Percentiles rank a stretch among this genome's conserved stretches.
These are phyloP conservation scores for Zonitis immaculata DNA, from an alignment of 2,888 invertebrate species.

Conservation along the genomic window DNA sequence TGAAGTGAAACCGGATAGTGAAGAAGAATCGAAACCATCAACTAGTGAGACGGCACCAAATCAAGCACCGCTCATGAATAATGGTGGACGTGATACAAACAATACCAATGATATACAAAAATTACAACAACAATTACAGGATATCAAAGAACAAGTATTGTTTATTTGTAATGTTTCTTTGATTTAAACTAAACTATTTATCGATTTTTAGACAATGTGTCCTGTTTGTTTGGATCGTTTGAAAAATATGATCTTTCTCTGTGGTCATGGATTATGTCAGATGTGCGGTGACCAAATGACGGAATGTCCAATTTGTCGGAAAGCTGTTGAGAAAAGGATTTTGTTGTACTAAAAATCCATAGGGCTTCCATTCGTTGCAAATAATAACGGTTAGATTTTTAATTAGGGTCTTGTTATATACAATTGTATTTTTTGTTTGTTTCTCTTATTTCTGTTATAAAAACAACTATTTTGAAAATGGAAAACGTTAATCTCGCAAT, in stretches of 20 bases:
- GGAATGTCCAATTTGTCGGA: constrained; percentile 96
- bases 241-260: constrained; percentile 98
- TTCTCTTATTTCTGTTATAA: too few relatives aligned
- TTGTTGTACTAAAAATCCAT: constrained; percentile 67
- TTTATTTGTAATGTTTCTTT: too few relatives aligned
- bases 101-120: constrained; percentile 80
- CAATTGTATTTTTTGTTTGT: too few relatives aligned
- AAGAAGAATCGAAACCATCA: constrained; percentile 47
- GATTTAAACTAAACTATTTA: too few relatives aligned
- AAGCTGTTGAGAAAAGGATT: constrained; percentile 93
- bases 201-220: constrained; percentile 93
- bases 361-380: background rate
- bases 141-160: constrained; percentile 91
- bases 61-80: constrained; percentile 57
- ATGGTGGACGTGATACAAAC: constrained; percentile 63
- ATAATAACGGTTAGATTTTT: too few relatives aligned
- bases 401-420: too few relatives aligned
- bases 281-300: constrained; percentile 98
- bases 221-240: constrained; percentile 96
- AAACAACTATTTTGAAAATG: too few relatives aligned
- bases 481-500: too few relatives aligned
- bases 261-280: constrained; percentile 97
- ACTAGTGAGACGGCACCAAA: constrained; percentile 44
- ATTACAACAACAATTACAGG: constrained; percentile 90
- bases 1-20: constrained; percentile 51